Evolutionary conservation across 2,113 vertebrate species (phyloP), one percentile per base, ranked within the genome.

Genomic region (Fregetta grallaria): DNA sequence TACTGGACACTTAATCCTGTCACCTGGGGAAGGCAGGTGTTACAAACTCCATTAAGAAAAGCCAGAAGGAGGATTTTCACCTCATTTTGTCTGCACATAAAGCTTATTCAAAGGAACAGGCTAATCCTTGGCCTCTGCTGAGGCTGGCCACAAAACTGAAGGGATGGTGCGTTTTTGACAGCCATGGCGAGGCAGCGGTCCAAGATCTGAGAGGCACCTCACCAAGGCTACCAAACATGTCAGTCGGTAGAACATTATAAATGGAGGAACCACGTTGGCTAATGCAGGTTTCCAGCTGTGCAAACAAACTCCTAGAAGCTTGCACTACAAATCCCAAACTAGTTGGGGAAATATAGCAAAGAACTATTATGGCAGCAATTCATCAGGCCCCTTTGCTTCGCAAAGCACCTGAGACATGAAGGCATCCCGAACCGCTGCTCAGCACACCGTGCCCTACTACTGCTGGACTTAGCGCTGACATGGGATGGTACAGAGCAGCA

Each of bases 231-330:
- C 82, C 92, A 93, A 92, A 88, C 71, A 36, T 18, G 49, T 76
- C 92, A 95, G 66, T 72, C 68, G 75, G 59, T 18, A 67, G 92
- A 49, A 79, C 38, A 4, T 74, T 90, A 91, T 62, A 82, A 94
- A 95, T 62, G 87, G 62, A 91, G 62, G 62, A 63, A 92, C 50
- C 93, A 30, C 3, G 2, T 38, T 77, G 71, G 62, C 78, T 88
- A 74, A 90, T 30, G 63, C 63, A 88, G 74, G 32, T 34, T 82
- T 92, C 94, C 95, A 96, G 95, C 95, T 97, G 95, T 95, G 66
- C 94, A 96, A 97, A 96, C 86, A 95, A 80, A 90, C 29, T 74
- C 74, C 67, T 82, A 65, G 50, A 76, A 80, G 59, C 42, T 50
- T 45, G 32, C 29, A 36, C 81, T 76, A 75, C 73, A 86, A 76